Percentiles rank a stretch among this genome's conserved stretches.
These are phyloP conservation scores for Solenopsis invicta DNA, from an alignment of 1,140 invertebrate genomes.

Conservation along the genomic window DNA sequence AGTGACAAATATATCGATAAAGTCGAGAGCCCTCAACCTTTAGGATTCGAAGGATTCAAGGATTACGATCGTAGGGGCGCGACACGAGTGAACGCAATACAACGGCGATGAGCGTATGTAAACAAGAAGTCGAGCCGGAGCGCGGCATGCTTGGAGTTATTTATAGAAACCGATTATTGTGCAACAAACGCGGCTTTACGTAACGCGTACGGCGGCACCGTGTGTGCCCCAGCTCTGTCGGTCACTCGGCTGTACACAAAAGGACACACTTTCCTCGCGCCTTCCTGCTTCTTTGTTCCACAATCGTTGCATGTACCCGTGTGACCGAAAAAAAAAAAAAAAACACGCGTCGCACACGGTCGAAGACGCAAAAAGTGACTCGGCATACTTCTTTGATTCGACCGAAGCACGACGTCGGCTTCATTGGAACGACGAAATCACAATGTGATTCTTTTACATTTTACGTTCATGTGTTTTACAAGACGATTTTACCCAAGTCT, in stretches of 20 bases:
- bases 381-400: constrained; percentile 8
- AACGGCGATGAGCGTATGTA: constrained; percentile 75
- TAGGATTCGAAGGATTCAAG: background rate
- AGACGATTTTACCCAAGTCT: constrained; percentile 3
- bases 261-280: constrained; percentile 71
- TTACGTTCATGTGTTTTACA: background rate
- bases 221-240: constrained; percentile 67
- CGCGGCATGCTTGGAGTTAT: constrained; percentile 77
- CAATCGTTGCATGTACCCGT: constrained; percentile 59
- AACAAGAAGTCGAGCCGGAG: constrained; percentile 75
- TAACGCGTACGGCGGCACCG: constrained; percentile 71
- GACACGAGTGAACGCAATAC: constrained; percentile 17
- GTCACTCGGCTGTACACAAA: constrained; percentile 76
- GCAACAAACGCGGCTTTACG: constrained; percentile 83
- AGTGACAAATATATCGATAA: no score
- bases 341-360: background rate
- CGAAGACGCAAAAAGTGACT: constrained; percentile 36
- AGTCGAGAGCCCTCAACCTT: background rate
- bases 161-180: constrained; percentile 84
- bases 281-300: constrained; percentile 63
- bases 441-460: background rate
- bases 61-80: background rate
- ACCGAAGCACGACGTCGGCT: background rate
- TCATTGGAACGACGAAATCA: background rate
- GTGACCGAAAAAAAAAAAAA: constrained; percentile 41